Percentiles rank a stretch among this genome's conserved stretches.
These are phyloP conservation scores for Drosophila gaucha DNA, from an alignment of 2,888 invertebrate genomes.

Conservation along the genomic window DNA sequence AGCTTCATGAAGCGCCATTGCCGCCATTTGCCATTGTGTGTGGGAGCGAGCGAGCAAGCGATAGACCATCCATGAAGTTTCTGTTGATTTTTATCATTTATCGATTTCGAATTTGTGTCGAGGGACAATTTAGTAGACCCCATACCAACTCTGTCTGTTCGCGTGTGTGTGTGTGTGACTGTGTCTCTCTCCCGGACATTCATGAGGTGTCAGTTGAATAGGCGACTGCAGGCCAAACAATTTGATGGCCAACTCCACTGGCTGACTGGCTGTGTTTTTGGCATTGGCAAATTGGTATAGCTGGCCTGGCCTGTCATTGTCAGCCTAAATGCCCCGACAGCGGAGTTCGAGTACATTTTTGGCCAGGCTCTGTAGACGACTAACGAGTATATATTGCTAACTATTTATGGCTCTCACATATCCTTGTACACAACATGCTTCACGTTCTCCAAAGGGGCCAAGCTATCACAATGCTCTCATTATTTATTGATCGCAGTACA, in stretches of 20 bases:
- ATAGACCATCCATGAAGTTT: constrained; percentile 77
- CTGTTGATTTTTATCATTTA: constrained; percentile 84
- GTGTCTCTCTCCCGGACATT: constrained; percentile 55
- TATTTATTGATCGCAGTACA: constrained; percentile 22
- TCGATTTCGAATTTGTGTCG: constrained; percentile 83
- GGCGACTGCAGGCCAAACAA: constrained; percentile 55
- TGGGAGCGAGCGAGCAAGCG: constrained; percentile 58
- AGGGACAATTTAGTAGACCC: constrained; percentile 77
- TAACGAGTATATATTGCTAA: constrained; percentile 48
- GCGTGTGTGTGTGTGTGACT: constrained; percentile 16
- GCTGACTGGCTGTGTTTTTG: constrained; percentile 42
- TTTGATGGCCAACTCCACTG: constrained; percentile 67
- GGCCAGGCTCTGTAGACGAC: constrained; percentile 38
- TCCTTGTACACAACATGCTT: constrained; percentile 3
- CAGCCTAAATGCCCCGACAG: constrained; percentile 74
- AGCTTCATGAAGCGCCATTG: constrained; percentile 79
- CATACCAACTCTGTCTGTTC: constrained; percentile 13
- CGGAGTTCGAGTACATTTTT: constrained; percentile 75
- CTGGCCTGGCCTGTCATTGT: constrained; percentile 66
- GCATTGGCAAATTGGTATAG: constrained; percentile 53
- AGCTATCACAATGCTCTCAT: constrained; percentile 5
- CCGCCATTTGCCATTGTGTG: constrained; percentile 60
- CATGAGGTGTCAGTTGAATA: constrained; percentile 73
- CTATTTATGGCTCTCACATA: constrained; percentile 46
- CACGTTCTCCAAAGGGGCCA: background rate